phyloP scores from a whole-genome alignment of 64 coral and sea anemone species.

The Porites australiensis region DNA sequence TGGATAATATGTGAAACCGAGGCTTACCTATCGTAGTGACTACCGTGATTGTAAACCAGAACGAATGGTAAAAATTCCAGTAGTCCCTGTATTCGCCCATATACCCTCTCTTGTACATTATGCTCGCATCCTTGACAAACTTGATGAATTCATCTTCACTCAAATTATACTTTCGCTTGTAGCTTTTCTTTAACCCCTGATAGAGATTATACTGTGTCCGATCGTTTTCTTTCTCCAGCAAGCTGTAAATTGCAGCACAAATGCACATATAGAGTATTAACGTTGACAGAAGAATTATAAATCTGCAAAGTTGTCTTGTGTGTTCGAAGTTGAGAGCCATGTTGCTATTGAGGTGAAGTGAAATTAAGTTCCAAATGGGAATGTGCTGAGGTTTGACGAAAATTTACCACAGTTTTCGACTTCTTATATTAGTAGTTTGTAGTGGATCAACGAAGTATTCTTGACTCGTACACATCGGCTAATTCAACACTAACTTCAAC shows the following conservation, averaged over 20 bases:
- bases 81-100: constrained; percentile 51
- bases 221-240: constrained; percentile 54
- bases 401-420: too few species aligned
- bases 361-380: background rate
- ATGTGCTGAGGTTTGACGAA: too few species aligned
- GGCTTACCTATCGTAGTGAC: constrained; percentile 88
- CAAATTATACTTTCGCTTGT: constrained; percentile 73
- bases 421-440: too few species aligned
- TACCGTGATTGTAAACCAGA: constrained; percentile 83
- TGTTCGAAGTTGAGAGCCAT: constrained; percentile 47
- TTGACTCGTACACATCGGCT: too few species aligned
- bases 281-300: constrained; percentile 39
- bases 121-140: constrained; percentile 45
- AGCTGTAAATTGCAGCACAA: constrained; percentile 67
- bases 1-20: background rate
- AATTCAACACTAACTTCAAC: too few species aligned
- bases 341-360: background rate
- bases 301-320: constrained; percentile 58
- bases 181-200: constrained; percentile 34
- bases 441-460: too few species aligned
- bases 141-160: constrained; percentile 55
- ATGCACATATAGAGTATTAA: constrained; percentile 52
- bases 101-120: constrained; percentile 69
- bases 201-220: constrained; percentile 49
- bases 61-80: constrained; percentile 90